These are phyloP conservation scores for Torymus aiolomorphi DNA, from an alignment of 2,888 invertebrate genomes.

Conservation along the genomic window DNA sequence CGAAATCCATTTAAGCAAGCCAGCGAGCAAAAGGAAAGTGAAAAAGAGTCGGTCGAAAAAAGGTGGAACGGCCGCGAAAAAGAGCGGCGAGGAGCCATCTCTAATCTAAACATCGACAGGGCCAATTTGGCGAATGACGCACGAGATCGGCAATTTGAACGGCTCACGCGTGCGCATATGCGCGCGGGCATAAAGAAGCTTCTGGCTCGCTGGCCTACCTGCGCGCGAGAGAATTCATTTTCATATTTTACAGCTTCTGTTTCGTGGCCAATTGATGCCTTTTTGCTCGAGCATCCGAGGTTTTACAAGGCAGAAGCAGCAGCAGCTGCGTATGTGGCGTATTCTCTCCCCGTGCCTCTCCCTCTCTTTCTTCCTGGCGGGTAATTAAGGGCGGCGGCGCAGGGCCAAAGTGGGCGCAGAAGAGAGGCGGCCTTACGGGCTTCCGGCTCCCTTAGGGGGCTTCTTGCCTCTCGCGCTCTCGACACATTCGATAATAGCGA, in stretches of 20 bases:
- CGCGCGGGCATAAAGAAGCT: constrained; percentile 13
- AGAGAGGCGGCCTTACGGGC: constrained; percentile 27
- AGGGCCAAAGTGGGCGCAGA: neutral
- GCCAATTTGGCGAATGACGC: constrained; percentile 45
- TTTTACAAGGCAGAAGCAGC: neutral
- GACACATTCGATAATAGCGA: constrained; percentile 42
- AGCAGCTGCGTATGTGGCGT: neutral
- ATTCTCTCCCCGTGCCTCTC: neutral
- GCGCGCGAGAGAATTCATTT: constrained; percentile 50
- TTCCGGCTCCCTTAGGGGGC: constrained; percentile 25
- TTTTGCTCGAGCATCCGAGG: constrained; percentile 4
- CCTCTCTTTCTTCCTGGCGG: neutral
- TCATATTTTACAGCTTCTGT: constrained; percentile 57
- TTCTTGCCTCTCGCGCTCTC: neutral
- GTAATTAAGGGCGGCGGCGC: constrained; percentile 39
- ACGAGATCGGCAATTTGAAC: constrained; percentile 40
- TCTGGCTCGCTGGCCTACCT: neutral
- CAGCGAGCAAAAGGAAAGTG: constrained; percentile 1
- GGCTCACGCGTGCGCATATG: neutral
- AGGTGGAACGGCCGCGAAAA: neutral
- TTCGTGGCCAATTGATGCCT: constrained; percentile 43
- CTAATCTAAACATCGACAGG: constrained; percentile 51
- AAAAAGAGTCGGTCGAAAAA: neutral
- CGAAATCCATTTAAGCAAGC: neutral
- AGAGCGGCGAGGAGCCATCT: constrained; percentile 1